phyloP scores from a whole-genome alignment of 2,797 vertebrate species.

The Macropodus opercularis region DNA sequence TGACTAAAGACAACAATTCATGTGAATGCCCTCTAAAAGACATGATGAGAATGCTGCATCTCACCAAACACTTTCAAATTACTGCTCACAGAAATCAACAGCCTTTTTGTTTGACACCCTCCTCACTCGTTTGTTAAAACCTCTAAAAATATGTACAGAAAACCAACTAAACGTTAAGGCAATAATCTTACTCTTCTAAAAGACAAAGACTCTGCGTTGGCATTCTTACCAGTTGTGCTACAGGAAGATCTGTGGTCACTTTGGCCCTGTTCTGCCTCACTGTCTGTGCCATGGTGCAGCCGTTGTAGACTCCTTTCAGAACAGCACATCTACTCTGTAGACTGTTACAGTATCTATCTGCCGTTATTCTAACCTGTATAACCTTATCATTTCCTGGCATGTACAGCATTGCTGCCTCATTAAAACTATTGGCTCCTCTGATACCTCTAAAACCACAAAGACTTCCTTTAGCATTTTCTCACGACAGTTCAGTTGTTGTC shows the following conservation, averaged over 20 bases:
- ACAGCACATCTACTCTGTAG: constrained; percentile 41
- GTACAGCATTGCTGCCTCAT: constrained; percentile 79
- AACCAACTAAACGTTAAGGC: constrained; percentile 1
- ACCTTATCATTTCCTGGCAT: constrained; percentile 75
- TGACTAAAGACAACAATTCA: constrained; percentile 74
- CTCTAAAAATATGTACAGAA: constrained; percentile 9
- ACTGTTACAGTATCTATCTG: constrained; percentile 59
- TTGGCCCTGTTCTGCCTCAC: constrained; percentile 19
- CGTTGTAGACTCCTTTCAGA: constrained; percentile 15
- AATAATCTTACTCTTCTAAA: constrained; percentile 1
- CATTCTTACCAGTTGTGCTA: constrained; percentile 62
- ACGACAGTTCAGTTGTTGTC: constrained; percentile 68
- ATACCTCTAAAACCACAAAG: constrained; percentile 78
- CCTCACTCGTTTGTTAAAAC: constrained; percentile 11
- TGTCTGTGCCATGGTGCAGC: constrained; percentile 28
- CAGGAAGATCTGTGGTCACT: constrained; percentile 26
- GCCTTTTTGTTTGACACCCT: constrained; percentile 53
- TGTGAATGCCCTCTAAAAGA: constrained; percentile 75
- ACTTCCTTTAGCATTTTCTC: constrained; percentile 83
- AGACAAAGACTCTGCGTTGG: constrained; percentile 25
- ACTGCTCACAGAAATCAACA: constrained; percentile 68
- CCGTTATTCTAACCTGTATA: constrained; percentile 73
- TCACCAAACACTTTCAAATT: constrained; percentile 62
- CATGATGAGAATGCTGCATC: constrained; percentile 58
- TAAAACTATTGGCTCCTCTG: constrained; percentile 79